Evolutionary conservation across 1,140 invertebrate genomes (phyloP).

Genomic region (Vanessa atalanta): DNA sequence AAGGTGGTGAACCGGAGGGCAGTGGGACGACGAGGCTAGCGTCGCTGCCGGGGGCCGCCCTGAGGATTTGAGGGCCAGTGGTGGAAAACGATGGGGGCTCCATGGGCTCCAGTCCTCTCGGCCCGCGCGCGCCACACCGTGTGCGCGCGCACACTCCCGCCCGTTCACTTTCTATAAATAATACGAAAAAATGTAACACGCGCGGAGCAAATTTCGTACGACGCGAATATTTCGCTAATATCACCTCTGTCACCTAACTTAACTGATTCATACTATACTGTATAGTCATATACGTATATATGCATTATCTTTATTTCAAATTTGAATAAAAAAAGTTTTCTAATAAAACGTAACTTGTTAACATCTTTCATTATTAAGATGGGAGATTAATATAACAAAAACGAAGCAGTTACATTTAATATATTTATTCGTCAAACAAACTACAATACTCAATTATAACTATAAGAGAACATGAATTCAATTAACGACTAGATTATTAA

Average conservation of each 20-base stretch:
- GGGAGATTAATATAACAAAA: neutral
- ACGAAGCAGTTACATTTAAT: neutral
- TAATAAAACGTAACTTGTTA: neutral
- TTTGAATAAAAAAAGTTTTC: neutral
- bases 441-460: constrained; percentile 44
- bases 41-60: constrained; percentile 58
- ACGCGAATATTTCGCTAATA: constrained; percentile 72
- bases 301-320: neutral
- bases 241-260: constrained; percentile 41
- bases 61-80: constrained; percentile 46
- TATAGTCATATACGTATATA: neutral
- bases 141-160: constrained; percentile 57
- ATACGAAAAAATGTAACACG: constrained; percentile 73
- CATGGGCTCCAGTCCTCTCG: constrained; percentile 68
- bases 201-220: constrained; percentile 58
- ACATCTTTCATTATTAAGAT: neutral
- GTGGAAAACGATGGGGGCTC: constrained; percentile 65
- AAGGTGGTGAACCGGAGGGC: constrained; percentile 64
- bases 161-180: constrained; percentile 74
- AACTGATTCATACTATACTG: neutral
- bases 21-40: constrained; percentile 52
- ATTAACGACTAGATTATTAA: constrained; percentile 52
- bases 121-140: constrained; percentile 65
- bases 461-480: constrained; percentile 44
- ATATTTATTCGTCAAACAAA: constrained; percentile 41